These are phyloP conservation scores for Eupithecia centaureata DNA, from an alignment of 2,888 invertebrate species.

Conservation along the genomic window DNA sequence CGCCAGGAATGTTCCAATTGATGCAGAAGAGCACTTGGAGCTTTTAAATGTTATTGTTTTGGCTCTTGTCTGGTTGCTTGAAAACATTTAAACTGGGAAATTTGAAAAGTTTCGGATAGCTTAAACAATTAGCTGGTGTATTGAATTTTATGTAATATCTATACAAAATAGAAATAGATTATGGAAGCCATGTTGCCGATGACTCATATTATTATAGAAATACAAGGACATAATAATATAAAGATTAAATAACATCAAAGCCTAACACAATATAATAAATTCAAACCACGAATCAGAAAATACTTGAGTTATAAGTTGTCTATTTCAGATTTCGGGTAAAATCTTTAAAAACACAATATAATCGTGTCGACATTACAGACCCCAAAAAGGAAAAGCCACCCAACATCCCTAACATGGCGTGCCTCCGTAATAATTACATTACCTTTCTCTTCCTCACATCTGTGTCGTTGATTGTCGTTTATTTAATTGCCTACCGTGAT, in stretches of 20 bases:
- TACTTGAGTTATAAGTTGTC: too few species aligned
- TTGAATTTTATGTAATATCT: not conserved
- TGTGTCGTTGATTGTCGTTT: slow-evolving; percentile 77
- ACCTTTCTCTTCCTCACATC: slow-evolving; percentile 72
- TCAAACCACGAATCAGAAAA: not conserved
- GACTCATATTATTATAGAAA: not conserved
- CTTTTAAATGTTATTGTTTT: slow-evolving; percentile 27
- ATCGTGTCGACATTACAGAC: slow-evolving; percentile 25
- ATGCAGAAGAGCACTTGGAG: slow-evolving; percentile 49
- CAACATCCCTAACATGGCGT: slow-evolving; percentile 60
- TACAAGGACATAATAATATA: too few species aligned
- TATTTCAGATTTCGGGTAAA: not conserved
- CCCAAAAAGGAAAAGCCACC: slow-evolving; percentile 18
- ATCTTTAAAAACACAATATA: slow-evolving; percentile 24
- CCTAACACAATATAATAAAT: not conserved
- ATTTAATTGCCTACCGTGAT: slow-evolving; percentile 69
- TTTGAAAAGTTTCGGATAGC: slow-evolving; percentile 6
- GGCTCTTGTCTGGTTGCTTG: slow-evolving; percentile 21
- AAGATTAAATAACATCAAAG: too few species aligned
- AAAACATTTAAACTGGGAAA: slow-evolving; percentile 3
- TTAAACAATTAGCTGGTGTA: not conserved
- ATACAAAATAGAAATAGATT: not conserved
- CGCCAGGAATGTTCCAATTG: slow-evolving; percentile 54
- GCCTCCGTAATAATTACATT: slow-evolving; percentile 74
- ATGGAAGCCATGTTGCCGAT: slow-evolving; percentile 39